These are phyloP conservation scores for Bicyclus anynana DNA, from an alignment of 1,140 invertebrate species.

Conservation along the genomic window DNA sequence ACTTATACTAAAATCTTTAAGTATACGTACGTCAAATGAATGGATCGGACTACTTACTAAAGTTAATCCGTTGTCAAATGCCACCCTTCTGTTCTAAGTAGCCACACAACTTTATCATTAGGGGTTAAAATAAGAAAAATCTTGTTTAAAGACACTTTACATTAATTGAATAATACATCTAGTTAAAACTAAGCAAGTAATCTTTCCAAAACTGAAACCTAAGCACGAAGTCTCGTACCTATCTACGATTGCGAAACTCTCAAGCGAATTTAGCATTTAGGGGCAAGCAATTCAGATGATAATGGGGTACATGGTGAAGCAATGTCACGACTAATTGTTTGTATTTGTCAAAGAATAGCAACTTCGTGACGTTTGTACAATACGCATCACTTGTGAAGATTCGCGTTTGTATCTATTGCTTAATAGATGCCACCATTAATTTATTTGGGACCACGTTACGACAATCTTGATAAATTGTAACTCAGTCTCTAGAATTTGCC, in stretches of 20 bases:
- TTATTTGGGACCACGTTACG: background rate
- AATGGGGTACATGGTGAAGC: constrained; percentile 2
- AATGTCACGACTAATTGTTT: constrained; percentile 6
- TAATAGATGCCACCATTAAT: background rate
- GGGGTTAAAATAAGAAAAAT: too few species aligned
- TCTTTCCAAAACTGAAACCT: too few species aligned
- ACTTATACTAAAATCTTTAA: too few species aligned
- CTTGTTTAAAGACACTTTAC: too few species aligned
- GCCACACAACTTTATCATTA: too few species aligned
- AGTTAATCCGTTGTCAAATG: too few species aligned
- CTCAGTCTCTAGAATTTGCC: background rate
- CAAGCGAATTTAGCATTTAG: constrained; percentile 1
- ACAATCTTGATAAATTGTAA: background rate
- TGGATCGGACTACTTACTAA: too few species aligned
- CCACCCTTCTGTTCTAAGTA: too few species aligned
- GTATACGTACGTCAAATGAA: too few species aligned
- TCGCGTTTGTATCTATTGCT: background rate
- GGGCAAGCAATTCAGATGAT: constrained; percentile 1
- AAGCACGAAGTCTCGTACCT: background rate
- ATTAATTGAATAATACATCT: too few species aligned
- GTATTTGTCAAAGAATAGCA: constrained; percentile 3
- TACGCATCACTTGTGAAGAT: constrained; percentile 2
- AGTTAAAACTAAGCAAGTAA: too few species aligned
- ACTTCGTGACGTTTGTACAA: background rate
- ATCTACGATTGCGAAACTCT: background rate